These are phyloP conservation scores for Lepus townsendii DNA, from an alignment of 2,797 vertebrate genomes.

Conservation along the genomic window DNA sequence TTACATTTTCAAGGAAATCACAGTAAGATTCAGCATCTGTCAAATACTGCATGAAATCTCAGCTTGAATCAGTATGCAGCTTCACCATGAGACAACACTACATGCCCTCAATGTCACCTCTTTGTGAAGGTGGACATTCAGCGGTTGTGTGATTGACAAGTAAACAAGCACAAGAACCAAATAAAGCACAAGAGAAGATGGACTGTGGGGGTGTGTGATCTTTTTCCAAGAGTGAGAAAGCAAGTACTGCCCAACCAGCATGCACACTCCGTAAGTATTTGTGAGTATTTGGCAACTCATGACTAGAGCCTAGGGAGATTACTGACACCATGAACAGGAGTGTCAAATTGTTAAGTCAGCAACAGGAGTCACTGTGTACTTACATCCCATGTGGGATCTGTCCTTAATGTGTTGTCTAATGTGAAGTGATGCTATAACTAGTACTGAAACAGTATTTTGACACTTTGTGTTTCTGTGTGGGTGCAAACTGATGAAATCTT, in stretches of 20 bases:
- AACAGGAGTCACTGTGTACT: too few species aligned
- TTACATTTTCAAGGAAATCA: not conserved
- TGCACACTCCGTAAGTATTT: not conserved
- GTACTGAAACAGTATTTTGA: too few species aligned
- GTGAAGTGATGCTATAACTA: too few species aligned
- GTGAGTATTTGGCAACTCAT: not conserved
- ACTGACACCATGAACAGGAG: too few species aligned
- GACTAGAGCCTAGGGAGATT: too few species aligned
- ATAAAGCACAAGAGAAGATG: not conserved
- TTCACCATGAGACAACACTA: not conserved
- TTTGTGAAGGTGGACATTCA: not conserved
- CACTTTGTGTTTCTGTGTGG: too few species aligned
- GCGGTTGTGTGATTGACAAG: not conserved
- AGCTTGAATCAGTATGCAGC: not conserved
- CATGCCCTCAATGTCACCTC: not conserved
- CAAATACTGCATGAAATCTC: too few species aligned
- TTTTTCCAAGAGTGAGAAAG: conserved; percentile 5
- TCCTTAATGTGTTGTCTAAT: too few species aligned
- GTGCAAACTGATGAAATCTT: too few species aligned
- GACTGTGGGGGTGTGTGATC: rapidly evolving
- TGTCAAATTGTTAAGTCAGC: too few species aligned
- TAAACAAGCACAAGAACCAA: not conserved
- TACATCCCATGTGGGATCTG: too few species aligned
- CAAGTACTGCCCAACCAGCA: not conserved
- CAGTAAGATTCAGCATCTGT: not conserved